A percentile compares a stretch with the other conserved stretches of the same genome.
These are phyloP conservation scores for Mythimna albipuncta DNA, from an alignment of 2,888 invertebrate species.

Conservation along the genomic window DNA sequence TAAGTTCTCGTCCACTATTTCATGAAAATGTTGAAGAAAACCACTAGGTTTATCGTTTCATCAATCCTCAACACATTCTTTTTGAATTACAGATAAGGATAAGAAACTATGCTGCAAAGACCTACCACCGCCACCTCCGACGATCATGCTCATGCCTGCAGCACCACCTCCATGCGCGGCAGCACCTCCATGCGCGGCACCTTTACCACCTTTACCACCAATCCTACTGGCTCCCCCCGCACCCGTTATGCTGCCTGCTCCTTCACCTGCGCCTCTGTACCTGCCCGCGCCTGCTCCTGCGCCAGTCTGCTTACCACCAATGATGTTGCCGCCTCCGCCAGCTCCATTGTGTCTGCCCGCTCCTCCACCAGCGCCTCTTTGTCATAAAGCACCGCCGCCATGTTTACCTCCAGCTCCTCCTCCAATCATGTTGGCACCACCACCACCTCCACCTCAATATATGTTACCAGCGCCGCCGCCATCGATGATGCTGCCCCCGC, in stretches of 20 bases:
- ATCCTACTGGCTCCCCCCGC: conserved; percentile 59
- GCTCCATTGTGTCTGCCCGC: conserved; percentile 53
- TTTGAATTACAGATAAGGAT: conserved; percentile 61
- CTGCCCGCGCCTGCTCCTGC: conserved; percentile 63
- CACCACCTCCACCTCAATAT: conserved; percentile 41
- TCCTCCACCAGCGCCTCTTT: conserved; percentile 34
- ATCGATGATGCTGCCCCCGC: conserved; percentile 51
- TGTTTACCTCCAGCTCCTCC: conserved; percentile 39
- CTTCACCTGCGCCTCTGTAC: conserved; percentile 64
- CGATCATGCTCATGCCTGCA: conserved; percentile 82
- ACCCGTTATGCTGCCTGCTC: conserved; percentile 54
- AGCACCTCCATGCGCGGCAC: conserved; percentile 38
- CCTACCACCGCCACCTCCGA: conserved; percentile 74
- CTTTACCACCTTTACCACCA: conserved; percentile 65
- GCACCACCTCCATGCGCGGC: conserved; percentile 67
- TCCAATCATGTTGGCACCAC: conserved; percentile 56
- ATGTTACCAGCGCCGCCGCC: conserved; percentile 54
- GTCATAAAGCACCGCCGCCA: not conserved
- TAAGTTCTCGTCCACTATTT: conserved; percentile 62
- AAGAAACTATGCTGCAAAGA: conserved; percentile 67
- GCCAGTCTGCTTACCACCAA: conserved; percentile 50
- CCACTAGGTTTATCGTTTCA: too few species aligned
- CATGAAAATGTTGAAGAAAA: too few species aligned
- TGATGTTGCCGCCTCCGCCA: conserved; percentile 11
- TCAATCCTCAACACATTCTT: not conserved